phyloP scores from a whole-genome alignment of 2,888 invertebrate genomes.

The Catocala nupta region DNA sequence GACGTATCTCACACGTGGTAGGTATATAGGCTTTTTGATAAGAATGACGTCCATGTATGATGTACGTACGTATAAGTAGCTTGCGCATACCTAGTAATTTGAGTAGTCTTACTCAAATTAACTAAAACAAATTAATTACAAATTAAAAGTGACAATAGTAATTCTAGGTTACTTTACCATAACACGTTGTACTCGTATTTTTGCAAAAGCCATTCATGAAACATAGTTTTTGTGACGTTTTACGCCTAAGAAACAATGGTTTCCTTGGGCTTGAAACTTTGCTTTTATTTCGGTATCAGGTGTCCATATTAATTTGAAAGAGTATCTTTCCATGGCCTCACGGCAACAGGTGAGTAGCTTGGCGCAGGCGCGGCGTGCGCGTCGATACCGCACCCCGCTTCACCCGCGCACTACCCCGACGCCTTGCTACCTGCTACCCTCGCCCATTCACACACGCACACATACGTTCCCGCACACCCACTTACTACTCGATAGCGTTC shows the following conservation, averaged over 20 bases:
- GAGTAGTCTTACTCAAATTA: too few relatives aligned
- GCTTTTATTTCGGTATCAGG: slow-evolving; percentile 82
- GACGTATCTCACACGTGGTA: too few relatives aligned
- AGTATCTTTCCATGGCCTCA: slow-evolving; percentile 84
- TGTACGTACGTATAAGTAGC: too few relatives aligned
- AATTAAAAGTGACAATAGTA: too few relatives aligned
- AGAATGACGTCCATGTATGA: too few relatives aligned
- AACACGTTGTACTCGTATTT: not conserved
- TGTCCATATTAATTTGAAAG: slow-evolving; percentile 83
- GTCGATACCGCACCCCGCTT: slow-evolving; percentile 79
- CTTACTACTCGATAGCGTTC: slow-evolving; percentile 28
- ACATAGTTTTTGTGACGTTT: slow-evolving; percentile 11
- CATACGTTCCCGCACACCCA: slow-evolving; percentile 63
- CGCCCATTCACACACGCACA: slow-evolving; percentile 82
- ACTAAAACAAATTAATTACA: too few relatives aligned
- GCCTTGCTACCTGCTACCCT: slow-evolving; percentile 61
- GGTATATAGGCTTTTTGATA: too few relatives aligned
- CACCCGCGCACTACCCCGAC: slow-evolving; percentile 52
- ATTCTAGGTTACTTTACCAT: not conserved
- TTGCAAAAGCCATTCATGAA: not conserved
- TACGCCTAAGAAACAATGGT: slow-evolving; percentile 42
- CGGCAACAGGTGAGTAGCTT: slow-evolving; percentile 82
- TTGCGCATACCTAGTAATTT: too few relatives aligned
- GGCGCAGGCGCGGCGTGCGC: slow-evolving; percentile 82
- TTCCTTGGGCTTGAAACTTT: slow-evolving; percentile 61